These are phyloP conservation scores for Nibea coibor DNA, from an alignment of 2,113 vertebrate species.

Conservation along the genomic window DNA sequence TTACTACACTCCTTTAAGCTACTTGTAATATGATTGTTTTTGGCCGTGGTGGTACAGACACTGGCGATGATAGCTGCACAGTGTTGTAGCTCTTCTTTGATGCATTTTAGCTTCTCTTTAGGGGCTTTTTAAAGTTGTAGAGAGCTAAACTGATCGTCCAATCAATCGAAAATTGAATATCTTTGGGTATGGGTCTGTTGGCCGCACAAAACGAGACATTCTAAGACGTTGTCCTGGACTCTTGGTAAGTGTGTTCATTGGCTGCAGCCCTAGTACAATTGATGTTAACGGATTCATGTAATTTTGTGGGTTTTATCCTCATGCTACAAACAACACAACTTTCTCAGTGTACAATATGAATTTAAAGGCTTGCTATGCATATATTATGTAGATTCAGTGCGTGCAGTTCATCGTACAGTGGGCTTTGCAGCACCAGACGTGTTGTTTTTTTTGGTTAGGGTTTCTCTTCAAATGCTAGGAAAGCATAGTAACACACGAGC, in stretches of 20 bases:
- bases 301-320: background rate
- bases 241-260: background rate
- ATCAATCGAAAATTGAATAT: background rate
- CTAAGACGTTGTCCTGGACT: background rate
- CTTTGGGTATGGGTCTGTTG: background rate
- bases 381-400: background rate
- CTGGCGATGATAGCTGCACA: background rate
- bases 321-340: background rate
- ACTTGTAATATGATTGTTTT: background rate
- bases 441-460: background rate
- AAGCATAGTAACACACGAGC: slow-evolving; percentile 22
- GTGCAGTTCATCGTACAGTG: background rate
- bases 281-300: too few relatives aligned
- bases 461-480: background rate
- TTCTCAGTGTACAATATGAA: background rate
- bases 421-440: background rate
- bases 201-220: background rate
- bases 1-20: background rate
- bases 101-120: background rate
- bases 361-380: background rate
- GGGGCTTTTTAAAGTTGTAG: background rate
- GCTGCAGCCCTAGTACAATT: background rate
- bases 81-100: background rate
- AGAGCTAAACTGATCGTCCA: background rate
- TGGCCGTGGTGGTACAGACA: background rate